Percentiles rank a stretch among this genome's conserved stretches.
These are phyloP conservation scores for Venustaconcha ellipsiformis DNA, from an alignment of 1,140 invertebrate species.

Conservation along the genomic window DNA sequence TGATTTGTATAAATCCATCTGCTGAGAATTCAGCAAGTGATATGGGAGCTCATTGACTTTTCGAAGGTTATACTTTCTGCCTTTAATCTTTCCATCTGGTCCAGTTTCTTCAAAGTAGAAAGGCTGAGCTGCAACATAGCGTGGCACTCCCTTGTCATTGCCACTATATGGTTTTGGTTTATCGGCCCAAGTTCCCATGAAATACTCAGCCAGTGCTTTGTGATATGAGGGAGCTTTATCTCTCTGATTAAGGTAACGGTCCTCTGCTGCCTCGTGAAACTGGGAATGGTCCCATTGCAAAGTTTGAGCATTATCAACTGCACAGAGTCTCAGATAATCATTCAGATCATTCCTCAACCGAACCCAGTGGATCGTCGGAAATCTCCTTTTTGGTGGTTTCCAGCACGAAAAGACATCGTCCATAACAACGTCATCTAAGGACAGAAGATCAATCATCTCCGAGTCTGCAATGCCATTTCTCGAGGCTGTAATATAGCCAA, in stretches of 20 bases:
- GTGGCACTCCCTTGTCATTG: conserved; percentile 48
- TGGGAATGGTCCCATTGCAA: conserved; percentile 77
- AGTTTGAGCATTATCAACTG: conserved; percentile 74
- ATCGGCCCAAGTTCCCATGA: conserved; percentile 56
- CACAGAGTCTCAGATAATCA: conserved; percentile 77
- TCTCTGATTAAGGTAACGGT: conserved; percentile 71
- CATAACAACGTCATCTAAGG: conserved; percentile 79
- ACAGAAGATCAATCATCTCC: conserved; percentile 81
- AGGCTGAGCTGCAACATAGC: conserved; percentile 51
- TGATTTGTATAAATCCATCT: conserved; percentile 91
- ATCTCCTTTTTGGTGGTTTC: conserved; percentile 65
- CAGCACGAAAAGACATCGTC: conserved; percentile 62
- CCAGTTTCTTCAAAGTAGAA: conserved; percentile 81
- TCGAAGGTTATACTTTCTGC: conserved; percentile 80
- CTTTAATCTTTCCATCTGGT: conserved; percentile 70
- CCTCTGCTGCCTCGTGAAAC: conserved; percentile 72
- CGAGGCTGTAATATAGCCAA: conserved; percentile 79
- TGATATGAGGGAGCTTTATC: conserved; percentile 68
- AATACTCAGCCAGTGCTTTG: conserved; percentile 74
- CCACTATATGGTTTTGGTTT: conserved; percentile 53
- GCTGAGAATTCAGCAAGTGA: conserved; percentile 82
- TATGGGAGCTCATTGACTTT: conserved; percentile 86
- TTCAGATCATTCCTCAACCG: conserved; percentile 76
- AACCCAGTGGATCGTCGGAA: conserved; percentile 77
- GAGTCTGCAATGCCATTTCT: conserved; percentile 80